Conservation (phyloP, 2,113 vertebrate species). For the Xyrauchen texanus region DNA sequence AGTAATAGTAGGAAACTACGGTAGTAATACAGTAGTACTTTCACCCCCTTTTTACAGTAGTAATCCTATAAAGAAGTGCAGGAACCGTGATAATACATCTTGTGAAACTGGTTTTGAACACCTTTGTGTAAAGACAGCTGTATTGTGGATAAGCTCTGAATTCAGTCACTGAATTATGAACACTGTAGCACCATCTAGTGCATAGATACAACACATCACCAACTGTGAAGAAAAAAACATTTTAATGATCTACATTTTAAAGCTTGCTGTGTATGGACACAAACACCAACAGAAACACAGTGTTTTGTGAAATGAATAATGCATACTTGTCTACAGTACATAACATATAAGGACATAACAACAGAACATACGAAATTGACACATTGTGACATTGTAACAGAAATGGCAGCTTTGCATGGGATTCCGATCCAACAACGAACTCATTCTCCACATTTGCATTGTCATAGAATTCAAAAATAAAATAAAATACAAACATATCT, state of each 20-base stretch:
- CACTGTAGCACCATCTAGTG: constrained; percentile 47
- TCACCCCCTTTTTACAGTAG: too few species aligned
- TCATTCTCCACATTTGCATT: neutral
- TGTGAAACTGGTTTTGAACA: neutral
- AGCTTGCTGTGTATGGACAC: too few species aligned
- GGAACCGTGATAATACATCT: neutral
- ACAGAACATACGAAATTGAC: constrained; percentile 11
- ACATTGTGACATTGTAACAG: constrained; percentile 3
- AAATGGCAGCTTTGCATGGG: neutral
- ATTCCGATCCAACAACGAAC: neutral
- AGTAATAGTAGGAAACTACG: too few species aligned
- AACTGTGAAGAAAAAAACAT: neutral
- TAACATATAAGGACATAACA: constrained; percentile 23
- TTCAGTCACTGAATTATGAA: too few species aligned
- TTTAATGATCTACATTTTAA: neutral
- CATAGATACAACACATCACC: neutral
- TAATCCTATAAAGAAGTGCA: neutral
- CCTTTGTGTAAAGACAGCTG: too few species aligned
- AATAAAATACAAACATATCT: constrained; percentile 12
- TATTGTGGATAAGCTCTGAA: too few species aligned
- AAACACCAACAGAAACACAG: neutral
- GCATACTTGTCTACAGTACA: constrained; percentile 18
- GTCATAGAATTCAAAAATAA: constrained; percentile 2
- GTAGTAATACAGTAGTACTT: too few species aligned
- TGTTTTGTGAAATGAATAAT: constrained; percentile 15